These are phyloP conservation scores for Adineta ricciae DNA, from an alignment of 2,888 invertebrate species.

Conservation along the genomic window DNA sequence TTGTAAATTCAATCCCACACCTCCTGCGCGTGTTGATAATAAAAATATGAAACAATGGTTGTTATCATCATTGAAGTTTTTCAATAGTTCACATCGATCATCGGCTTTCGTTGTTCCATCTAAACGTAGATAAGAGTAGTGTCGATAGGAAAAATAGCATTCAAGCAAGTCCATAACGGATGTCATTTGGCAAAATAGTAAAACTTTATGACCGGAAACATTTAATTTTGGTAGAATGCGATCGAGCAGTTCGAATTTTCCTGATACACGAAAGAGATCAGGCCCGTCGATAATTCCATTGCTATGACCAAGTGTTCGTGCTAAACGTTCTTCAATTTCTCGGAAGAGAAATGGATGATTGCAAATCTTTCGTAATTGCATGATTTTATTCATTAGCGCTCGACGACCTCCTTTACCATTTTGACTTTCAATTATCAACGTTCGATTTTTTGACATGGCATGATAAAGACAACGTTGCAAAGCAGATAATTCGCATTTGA, in stretches of 20 bases:
- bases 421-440: slow-evolving; percentile 75
- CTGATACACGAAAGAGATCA: slow-evolving; percentile 67
- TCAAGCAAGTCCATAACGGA: slow-evolving; percentile 96
- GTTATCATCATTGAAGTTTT: slow-evolving; percentile 12
- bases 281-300: neutral
- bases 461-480: slow-evolving; percentile 82
- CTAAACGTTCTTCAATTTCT: slow-evolving; percentile 90
- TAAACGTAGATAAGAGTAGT: slow-evolving; percentile 37
- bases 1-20: slow-evolving; percentile 89
- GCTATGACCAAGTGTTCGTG: slow-evolving; percentile 62
- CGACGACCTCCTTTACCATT: slow-evolving; percentile 67
- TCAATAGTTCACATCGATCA: slow-evolving; percentile 2
- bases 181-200: slow-evolving; percentile 99
- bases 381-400: slow-evolving; percentile 93
- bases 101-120: slow-evolving; percentile 18
- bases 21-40: slow-evolving; percentile 94
- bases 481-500: slow-evolving; percentile 98
- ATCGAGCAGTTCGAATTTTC: slow-evolving; percentile 92
- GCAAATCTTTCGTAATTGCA: slow-evolving; percentile 91
- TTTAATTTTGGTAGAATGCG: slow-evolving; percentile 90
- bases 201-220: slow-evolving; percentile 77
- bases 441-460: slow-evolving; percentile 94
- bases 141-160: slow-evolving; percentile 80
- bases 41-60: slow-evolving; percentile 70
- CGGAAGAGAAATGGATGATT: slow-evolving; percentile 99